Conservation (phyloP, 64 coral and sea anemone species). For the Dendronephthya gigantea region DNA sequence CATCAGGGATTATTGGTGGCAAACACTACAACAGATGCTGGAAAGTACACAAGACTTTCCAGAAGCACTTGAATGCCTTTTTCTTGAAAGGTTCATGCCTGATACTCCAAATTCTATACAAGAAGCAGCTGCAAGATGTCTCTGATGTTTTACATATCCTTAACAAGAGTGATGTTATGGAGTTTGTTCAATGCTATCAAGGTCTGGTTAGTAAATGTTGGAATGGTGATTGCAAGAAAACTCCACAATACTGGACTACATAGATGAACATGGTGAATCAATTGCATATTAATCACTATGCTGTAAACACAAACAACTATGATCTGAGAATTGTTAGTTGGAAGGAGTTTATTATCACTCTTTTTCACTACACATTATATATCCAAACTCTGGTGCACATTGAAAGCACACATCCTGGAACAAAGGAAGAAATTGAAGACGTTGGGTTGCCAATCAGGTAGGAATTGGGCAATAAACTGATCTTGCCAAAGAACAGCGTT, state of each 20-base stretch:
- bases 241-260: slow-evolving; percentile 7
- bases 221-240: slow-evolving; percentile 7
- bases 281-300: not conserved
- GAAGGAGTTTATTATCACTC: not conserved
- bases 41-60: not conserved
- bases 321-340: not conserved
- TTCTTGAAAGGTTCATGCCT: not conserved
- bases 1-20: not conserved
- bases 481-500: not conserved
- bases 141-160: not conserved
- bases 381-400: not conserved
- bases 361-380: slow-evolving; percentile 4
- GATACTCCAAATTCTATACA: not conserved
- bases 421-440: slow-evolving; percentile 17
- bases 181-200: not conserved
- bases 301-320: slow-evolving; percentile 8
- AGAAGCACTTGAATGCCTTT: not conserved
- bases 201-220: not conserved
- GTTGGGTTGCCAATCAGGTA: slow-evolving; percentile 2
- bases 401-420: slow-evolving; percentile 14
- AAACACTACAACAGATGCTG: slow-evolving; percentile 5
- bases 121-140: not conserved
- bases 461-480: not conserved
- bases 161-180: not conserved
- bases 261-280: slow-evolving; percentile 10